These are phyloP conservation scores for Anarhynchus alexandrinus DNA, from an alignment of 2,113 vertebrate genomes.

Conservation along the genomic window DNA sequence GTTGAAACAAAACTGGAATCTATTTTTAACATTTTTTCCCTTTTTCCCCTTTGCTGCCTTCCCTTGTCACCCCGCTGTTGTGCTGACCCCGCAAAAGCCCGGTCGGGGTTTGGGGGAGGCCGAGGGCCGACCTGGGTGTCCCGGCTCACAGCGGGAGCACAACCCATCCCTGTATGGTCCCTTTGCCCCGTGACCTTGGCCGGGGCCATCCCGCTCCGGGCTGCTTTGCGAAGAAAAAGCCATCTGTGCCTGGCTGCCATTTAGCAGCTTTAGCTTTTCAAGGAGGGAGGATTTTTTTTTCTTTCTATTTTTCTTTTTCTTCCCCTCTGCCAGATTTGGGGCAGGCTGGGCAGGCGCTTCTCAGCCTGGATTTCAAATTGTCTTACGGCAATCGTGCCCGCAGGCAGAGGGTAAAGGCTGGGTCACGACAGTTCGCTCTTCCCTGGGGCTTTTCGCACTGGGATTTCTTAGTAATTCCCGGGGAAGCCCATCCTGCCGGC, in stretches of 20 bases:
- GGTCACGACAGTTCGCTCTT: background rate
- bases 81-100: background rate
- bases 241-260: background rate
- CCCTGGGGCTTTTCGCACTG: background rate
- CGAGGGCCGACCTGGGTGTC: background rate
- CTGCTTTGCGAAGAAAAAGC: background rate
- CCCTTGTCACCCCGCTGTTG: background rate
- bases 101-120: background rate
- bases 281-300: background rate
- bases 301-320: background rate
- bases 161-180: background rate
- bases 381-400: background rate
- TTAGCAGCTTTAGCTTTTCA: background rate
- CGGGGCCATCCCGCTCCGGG: background rate
- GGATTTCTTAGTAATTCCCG: background rate
- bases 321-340: background rate
- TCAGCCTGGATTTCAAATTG: slow-evolving; percentile 2
- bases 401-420: slow-evolving; percentile 19
- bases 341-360: background rate
- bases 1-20: slow-evolving; percentile 25
- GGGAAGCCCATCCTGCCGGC: background rate
- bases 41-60: background rate
- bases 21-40: background rate
- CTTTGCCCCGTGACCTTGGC: background rate
- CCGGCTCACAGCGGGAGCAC: background rate